Conservation (phyloP, 2,888 invertebrate species). For the Pandemis corylana region DNA sequence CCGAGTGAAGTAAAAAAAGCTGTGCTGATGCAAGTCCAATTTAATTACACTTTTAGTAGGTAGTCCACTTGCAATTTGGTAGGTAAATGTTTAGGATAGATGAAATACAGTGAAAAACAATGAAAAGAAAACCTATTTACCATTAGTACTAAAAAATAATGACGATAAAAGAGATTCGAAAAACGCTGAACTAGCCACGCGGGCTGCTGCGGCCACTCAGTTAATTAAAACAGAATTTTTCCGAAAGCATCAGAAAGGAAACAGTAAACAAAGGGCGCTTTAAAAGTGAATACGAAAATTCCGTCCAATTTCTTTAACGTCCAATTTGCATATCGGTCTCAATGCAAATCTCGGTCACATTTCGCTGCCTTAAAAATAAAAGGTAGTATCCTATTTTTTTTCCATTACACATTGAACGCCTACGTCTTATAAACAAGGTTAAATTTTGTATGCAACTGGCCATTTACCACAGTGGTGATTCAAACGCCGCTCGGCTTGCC, state of each 20-base stretch:
- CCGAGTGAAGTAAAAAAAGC: too few relatives aligned
- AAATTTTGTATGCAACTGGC: not conserved
- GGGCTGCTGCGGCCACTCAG: too few relatives aligned
- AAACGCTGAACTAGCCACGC: too few relatives aligned
- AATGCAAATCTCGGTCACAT: not conserved
- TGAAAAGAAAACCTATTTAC: too few relatives aligned
- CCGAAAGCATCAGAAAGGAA: not conserved
- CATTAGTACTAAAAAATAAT: too few relatives aligned
- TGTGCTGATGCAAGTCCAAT: too few relatives aligned
- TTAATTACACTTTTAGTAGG: too few relatives aligned
- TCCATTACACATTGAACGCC: not conserved
- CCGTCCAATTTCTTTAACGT: conserved; percentile 1
- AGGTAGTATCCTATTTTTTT: not conserved
- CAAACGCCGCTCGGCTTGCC: not conserved
- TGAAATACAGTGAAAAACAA: too few relatives aligned
- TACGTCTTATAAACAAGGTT: not conserved
- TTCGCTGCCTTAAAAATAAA: not conserved
- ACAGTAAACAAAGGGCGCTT: conserved; percentile 6
- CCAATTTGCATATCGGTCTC: not conserved
- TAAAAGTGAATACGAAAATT: conserved; percentile 7
- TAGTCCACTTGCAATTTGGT: too few relatives aligned
- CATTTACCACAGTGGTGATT: not conserved
- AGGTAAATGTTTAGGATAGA: too few relatives aligned
- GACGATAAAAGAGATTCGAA: too few relatives aligned
- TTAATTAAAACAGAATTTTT: not conserved